phyloP scores from a whole-genome alignment of 2,888 invertebrate genomes.

The Syrphus vitripennis region DNA sequence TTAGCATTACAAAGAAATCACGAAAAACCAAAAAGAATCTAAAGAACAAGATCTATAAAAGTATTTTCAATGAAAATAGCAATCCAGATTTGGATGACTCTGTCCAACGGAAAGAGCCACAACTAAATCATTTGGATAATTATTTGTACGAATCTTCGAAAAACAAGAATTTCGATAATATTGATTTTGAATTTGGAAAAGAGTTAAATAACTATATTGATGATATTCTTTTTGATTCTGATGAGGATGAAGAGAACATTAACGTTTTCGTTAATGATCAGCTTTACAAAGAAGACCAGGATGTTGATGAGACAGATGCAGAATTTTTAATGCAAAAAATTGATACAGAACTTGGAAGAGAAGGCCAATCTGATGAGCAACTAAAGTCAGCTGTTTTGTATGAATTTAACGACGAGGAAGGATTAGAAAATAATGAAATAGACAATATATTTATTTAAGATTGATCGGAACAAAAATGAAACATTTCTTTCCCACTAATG shows the following conservation, averaged over 20 bases:
- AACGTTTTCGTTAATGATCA: neutral
- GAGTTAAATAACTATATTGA: neutral
- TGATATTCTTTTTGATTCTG: neutral
- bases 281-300: neutral
- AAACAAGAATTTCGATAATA: neutral
- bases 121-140: neutral
- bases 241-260: neutral
- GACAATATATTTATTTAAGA: neutral
- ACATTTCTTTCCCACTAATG: too few species aligned
- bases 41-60: neutral
- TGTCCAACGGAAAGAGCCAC: neutral
- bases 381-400: neutral
- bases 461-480: too few species aligned
- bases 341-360: neutral
- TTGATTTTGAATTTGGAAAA: neutral
- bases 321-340: neutral
- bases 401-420: neutral
- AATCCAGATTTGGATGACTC: neutral
- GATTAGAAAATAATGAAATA: neutral
- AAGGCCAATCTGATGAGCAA: neutral
- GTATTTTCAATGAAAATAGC: neutral
- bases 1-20: constrained; percentile 73
- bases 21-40: neutral
- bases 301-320: too few species aligned
- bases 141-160: neutral